These are phyloP conservation scores for Orius insidiosus DNA, from an alignment of 1,140 invertebrate genomes.

Conservation along the genomic window DNA sequence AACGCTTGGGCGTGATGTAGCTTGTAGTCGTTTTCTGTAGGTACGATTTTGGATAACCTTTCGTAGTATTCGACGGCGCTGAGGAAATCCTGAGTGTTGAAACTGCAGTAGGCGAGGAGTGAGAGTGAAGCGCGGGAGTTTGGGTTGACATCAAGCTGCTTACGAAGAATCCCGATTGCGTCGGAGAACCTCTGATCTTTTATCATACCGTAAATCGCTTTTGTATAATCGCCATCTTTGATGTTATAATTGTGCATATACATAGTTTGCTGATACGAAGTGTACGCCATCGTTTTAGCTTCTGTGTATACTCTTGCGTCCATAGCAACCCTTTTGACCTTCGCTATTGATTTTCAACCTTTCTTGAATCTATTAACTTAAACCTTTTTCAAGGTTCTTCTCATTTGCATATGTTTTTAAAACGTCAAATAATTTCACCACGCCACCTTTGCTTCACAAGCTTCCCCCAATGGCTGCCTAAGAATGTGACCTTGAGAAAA, in stretches of 20 bases:
- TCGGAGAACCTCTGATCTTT: constrained; percentile 19
- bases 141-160: constrained; percentile 5
- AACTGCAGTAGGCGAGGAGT: constrained; percentile 89
- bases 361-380: no score
- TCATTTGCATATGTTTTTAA: no score
- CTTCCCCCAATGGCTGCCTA: no score
- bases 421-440: no score
- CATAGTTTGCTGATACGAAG: constrained; percentile 6
- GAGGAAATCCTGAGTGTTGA: constrained; percentile 83
- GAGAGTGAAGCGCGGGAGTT: constrained; percentile 80
- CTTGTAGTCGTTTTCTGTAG: constrained; percentile 72
- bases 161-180: constrained; percentile 2
- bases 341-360: no score
- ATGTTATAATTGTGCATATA: constrained; percentile 13
- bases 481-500: no score
- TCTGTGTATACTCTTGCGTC: not conserved
- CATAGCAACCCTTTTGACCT: constrained; percentile 1
- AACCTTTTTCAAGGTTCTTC: no score
- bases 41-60: constrained; percentile 68
- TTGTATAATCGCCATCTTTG: constrained; percentile 76
- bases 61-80: constrained; percentile 93
- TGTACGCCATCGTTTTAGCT: not conserved
- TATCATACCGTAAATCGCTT: constrained; percentile 73
- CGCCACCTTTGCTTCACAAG: no score
- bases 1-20: constrained; percentile 87